Conservation (phyloP, 2,797 vertebrate genomes). For the Oryzias sinensis region DNA sequence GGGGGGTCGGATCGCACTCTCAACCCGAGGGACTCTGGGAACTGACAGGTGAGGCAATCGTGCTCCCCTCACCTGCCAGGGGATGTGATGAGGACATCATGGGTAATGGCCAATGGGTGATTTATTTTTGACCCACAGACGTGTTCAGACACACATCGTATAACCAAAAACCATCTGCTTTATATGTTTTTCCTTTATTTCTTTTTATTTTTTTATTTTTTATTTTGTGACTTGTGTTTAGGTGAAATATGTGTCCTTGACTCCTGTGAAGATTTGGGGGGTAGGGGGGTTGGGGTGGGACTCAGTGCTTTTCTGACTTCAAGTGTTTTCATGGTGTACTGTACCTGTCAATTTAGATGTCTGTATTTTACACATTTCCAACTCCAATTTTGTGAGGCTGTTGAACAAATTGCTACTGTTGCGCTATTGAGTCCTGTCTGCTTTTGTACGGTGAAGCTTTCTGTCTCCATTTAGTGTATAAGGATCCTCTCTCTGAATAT, state of each 20-base stretch:
- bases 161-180: conserved; percentile 80
- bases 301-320: conserved; percentile 69
- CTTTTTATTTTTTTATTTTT: conserved; percentile 38
- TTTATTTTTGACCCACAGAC: conserved; percentile 57
- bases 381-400: conserved; percentile 76
- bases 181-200: conserved; percentile 54
- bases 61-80: conserved; percentile 55
- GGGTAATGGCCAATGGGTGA: conserved; percentile 56
- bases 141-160: conserved; percentile 71
- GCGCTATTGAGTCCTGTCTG: conserved; percentile 83
- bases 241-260: conserved; percentile 76
- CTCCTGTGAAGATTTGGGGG: conserved; percentile 64
- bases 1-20: conserved; percentile 84
- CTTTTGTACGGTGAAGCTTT: conserved; percentile 78
- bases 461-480: conserved; percentile 78
- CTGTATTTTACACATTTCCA: conserved; percentile 78
- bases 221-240: conserved; percentile 60
- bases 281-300: conserved; percentile 10
- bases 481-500: conserved; percentile 75
- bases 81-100: conserved; percentile 71
- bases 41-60: conserved; percentile 78
- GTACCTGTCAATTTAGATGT: conserved; percentile 78
- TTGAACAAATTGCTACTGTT: conserved; percentile 79
- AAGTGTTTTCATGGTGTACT: conserved; percentile 77
- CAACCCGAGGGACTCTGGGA: conserved; percentile 86